Conservation (phyloP, 2,797 vertebrate species). For the Melanotaenia nigrans region DNA sequence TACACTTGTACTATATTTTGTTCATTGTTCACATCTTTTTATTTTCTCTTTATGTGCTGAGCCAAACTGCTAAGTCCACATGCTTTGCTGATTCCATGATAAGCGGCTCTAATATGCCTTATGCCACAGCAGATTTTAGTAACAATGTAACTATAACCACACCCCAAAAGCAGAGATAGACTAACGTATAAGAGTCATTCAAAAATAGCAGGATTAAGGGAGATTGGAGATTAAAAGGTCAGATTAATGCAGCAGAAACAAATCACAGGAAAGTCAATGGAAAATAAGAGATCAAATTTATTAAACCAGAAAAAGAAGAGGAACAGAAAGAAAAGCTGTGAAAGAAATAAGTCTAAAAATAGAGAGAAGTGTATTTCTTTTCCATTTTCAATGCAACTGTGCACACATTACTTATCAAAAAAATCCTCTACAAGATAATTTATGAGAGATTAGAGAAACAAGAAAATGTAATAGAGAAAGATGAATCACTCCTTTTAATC, state of each 20-base stretch:
- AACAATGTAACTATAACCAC: constrained; percentile 30
- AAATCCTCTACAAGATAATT: background rate
- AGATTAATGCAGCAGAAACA: background rate
- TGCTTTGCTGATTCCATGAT: background rate
- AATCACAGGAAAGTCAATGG: background rate
- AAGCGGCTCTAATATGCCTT: constrained; percentile 4
- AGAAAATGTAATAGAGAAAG: background rate
- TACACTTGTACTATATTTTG: background rate
- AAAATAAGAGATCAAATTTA: background rate
- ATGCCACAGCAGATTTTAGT: background rate
- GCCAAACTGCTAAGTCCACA: background rate
- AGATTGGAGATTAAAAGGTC: background rate
- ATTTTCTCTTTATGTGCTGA: background rate
- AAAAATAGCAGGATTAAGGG: background rate
- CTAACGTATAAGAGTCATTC: background rate
- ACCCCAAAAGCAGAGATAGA: constrained; percentile 34
- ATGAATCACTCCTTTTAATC: constrained; percentile 50
- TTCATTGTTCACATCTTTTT: background rate
- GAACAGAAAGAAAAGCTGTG: background rate
- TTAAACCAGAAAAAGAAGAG: background rate
- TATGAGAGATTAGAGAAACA: constrained; percentile 5
- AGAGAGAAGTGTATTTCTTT: background rate
- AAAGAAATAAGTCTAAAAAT: constrained; percentile 26
- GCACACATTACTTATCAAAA: background rate
- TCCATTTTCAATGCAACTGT: background rate